phyloP scores from a whole-genome alignment of 2,888 invertebrate genomes.

The Troides aeacus region DNA sequence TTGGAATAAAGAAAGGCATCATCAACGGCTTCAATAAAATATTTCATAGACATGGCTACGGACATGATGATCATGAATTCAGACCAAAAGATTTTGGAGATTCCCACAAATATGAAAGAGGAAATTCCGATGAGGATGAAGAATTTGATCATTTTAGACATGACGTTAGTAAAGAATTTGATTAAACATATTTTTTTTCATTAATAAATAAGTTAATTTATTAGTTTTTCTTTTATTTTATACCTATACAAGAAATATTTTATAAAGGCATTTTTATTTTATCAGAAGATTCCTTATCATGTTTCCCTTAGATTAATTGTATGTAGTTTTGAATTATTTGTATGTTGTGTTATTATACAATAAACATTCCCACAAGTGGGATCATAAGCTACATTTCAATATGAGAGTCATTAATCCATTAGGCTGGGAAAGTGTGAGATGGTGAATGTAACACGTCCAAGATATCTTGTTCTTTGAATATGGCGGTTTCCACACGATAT shows the following conservation, averaged over 20 bases:
- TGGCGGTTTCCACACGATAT: too few relatives aligned
- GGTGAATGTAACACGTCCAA: too few relatives aligned
- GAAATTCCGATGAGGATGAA: constrained; percentile 23
- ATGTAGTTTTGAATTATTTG: too few relatives aligned
- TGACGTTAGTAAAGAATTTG: constrained; percentile 8
- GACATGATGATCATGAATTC: constrained; percentile 31
- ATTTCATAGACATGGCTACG: constrained; percentile 39
- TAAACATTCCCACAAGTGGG: too few relatives aligned
- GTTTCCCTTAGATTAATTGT: too few relatives aligned
- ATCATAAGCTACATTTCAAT: too few relatives aligned
- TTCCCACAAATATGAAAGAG: constrained; percentile 34
- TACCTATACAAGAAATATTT: neutral
- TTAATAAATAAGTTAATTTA: constrained; percentile 3
- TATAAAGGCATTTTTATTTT: too few relatives aligned
- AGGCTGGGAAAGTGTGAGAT: too few relatives aligned
- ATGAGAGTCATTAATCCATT: too few relatives aligned
- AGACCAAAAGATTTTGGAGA: constrained; percentile 19
- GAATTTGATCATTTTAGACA: constrained; percentile 9
- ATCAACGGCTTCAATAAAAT: constrained; percentile 44
- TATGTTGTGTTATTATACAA: too few relatives aligned
- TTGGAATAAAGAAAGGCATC: constrained; percentile 44
- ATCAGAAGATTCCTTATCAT: too few relatives aligned
- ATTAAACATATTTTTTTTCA: constrained; percentile 4
- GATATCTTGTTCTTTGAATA: too few relatives aligned
- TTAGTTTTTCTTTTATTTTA: neutral